Percentiles rank a stretch among this genome's conserved stretches.
Conservation (phyloP, 1,140 invertebrate species). For the Glomeris maerens region DNA sequence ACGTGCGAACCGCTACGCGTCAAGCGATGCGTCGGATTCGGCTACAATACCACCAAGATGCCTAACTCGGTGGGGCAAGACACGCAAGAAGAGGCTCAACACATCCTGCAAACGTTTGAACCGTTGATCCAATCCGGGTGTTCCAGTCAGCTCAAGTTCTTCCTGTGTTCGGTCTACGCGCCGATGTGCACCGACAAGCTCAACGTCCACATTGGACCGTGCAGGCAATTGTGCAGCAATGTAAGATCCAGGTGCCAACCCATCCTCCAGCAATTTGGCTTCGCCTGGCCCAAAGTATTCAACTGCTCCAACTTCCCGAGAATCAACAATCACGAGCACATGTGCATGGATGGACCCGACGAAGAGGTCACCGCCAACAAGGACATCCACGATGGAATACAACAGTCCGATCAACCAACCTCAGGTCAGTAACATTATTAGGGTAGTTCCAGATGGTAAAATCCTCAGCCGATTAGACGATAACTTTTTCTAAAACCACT, state of each 20-base stretch:
- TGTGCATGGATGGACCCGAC: conserved; percentile 82
- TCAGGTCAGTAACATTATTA: too few relatives aligned
- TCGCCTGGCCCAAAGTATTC: conserved; percentile 74
- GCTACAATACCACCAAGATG: conserved; percentile 85
- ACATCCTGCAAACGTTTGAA: conserved; percentile 68
- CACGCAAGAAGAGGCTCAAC: conserved; percentile 66
- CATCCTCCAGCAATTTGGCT: conserved; percentile 73
- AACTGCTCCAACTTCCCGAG: conserved; percentile 78
- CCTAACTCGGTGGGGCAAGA: conserved; percentile 76
- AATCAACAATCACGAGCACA: conserved; percentile 74
- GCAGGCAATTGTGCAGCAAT: conserved; percentile 70
- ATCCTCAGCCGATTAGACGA: too few relatives aligned
- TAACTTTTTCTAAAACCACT: too few relatives aligned
- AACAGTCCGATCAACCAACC: too few relatives aligned
- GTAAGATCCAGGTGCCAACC: conserved; percentile 70
- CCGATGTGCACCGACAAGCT: conserved; percentile 97
- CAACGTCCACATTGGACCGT: conserved; percentile 80
- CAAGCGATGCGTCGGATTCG: conserved; percentile 65
- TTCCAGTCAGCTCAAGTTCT: conserved; percentile 73
- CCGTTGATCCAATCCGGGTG: conserved; percentile 87
- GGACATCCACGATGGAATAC: too few relatives aligned
- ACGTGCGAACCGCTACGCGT: conserved; percentile 67
- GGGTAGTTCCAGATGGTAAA: too few relatives aligned
- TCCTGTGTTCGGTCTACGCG: conserved; percentile 84
- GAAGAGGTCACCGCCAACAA: conserved; percentile 27